A percentile compares a stretch with the other conserved stretches of the same genome.
These are phyloP conservation scores for Hydrolagus affinis DNA, from an alignment of 2,113 vertebrate genomes.

Conservation along the genomic window DNA sequence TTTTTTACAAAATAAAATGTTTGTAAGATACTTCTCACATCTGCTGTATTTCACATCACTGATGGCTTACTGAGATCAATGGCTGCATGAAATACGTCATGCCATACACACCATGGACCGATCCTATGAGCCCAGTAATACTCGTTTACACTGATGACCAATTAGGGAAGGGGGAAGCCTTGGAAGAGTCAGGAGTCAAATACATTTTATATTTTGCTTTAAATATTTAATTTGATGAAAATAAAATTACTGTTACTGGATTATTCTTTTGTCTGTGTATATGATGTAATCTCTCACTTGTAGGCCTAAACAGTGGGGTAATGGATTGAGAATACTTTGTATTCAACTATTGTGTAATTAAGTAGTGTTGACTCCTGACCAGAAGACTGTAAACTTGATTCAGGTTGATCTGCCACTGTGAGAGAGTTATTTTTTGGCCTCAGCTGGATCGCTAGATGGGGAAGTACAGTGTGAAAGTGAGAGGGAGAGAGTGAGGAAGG, in stretches of 20 bases:
- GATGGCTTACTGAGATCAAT: neutral
- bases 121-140: neutral
- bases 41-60: neutral
- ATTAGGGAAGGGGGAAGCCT: neutral
- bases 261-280: neutral
- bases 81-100: neutral
- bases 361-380: neutral
- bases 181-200: neutral
- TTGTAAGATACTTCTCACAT: neutral
- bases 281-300: neutral
- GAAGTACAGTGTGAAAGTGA: constrained; percentile 27
- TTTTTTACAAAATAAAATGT: neutral
- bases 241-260: neutral
- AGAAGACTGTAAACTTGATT: neutral
- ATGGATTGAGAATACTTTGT: neutral
- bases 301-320: neutral
- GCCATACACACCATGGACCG: neutral
- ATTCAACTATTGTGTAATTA: neutral
- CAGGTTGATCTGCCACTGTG: neutral
- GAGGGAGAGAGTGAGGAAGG: neutral
- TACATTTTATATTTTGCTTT: neutral
- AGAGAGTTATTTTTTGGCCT: neutral
- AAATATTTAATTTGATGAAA: neutral
- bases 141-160: neutral
- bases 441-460: constrained; percentile 15